Conservation (phyloP, 2,113 vertebrate genomes). For the Rhizomys pruinosus region DNA sequence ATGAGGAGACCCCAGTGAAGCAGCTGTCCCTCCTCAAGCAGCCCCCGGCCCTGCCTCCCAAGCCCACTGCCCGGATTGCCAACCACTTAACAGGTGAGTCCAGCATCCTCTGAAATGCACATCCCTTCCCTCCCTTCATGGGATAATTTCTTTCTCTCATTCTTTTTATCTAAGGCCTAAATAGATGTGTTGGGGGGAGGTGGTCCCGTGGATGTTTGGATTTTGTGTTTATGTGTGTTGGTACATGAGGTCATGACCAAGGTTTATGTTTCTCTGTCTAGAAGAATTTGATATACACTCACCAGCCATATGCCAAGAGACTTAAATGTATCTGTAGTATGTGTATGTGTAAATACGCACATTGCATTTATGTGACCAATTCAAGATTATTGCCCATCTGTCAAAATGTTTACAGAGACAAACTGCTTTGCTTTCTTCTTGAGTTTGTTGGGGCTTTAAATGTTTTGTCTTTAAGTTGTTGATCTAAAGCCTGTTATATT, state of each 20-base stretch:
- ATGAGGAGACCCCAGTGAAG: constrained; percentile 95
- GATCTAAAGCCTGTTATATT: constrained; percentile 38
- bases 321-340: background rate
- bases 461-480: constrained; percentile 36
- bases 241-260: background rate
- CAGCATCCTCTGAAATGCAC: constrained; percentile 48
- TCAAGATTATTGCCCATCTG: background rate
- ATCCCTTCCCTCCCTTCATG: constrained; percentile 66
- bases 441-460: constrained; percentile 29
- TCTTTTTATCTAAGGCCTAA: constrained; percentile 35
- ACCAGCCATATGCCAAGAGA: background rate
- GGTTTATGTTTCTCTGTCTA: constrained; percentile 63
- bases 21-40: constrained; percentile 96
- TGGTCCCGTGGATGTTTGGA: background rate
- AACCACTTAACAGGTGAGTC: constrained; percentile 97
- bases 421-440: background rate
- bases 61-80: constrained; percentile 96
- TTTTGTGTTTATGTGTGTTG: constrained; percentile 62
- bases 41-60: constrained; percentile 98
- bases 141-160: constrained; percentile 22
- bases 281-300: background rate
- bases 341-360: constrained; percentile 42
- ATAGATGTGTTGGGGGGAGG: background rate
- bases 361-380: constrained; percentile 23
- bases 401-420: constrained; percentile 23